Evolutionary conservation across 2,797 vertebrate genomes (phyloP).

Genomic region (Protosalanx chinensis): DNA sequence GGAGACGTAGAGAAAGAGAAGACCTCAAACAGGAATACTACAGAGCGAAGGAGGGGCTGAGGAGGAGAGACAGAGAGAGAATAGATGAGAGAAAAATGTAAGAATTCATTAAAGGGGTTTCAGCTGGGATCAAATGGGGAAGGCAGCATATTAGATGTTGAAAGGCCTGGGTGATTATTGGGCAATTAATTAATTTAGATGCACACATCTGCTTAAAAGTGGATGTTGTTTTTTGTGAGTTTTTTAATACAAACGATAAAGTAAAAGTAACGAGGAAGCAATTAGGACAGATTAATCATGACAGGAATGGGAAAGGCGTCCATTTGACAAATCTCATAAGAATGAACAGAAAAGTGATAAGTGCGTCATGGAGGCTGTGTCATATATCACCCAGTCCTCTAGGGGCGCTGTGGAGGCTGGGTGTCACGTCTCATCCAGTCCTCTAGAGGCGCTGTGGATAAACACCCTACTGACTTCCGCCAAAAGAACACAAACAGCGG

Average conservation of each 20-base stretch:
- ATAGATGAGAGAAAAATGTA: slow-evolving; percentile 13
- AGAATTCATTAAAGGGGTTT: slow-evolving; percentile 1
- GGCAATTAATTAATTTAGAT: no score
- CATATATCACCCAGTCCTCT: slow-evolving; percentile 2
- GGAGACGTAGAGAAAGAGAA: slow-evolving; percentile 71
- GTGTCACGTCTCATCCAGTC: neutral
- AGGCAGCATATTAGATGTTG: neutral
- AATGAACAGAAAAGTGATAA: neutral
- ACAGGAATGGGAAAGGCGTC: neutral
- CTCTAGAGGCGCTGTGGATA: slow-evolving; percentile 50
- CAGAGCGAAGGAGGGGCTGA: slow-evolving; percentile 49
- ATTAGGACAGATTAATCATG: neutral
- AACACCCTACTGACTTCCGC: neutral
- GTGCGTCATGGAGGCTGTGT: neutral
- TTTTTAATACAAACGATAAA: neutral
- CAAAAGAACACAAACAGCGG: neutral
- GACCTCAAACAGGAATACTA: slow-evolving; percentile 75
- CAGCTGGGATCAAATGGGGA: neutral
- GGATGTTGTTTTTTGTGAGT: neutral
- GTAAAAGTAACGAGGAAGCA: slow-evolving; percentile 15
- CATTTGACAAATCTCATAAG: neutral
- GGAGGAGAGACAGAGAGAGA: slow-evolving; percentile 16
- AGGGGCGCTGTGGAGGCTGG: slow-evolving; percentile 60
- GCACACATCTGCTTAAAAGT: neutral
- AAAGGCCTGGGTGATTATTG: no score